Conservation (phyloP, 2,797 vertebrate genomes). For the Hybognathus amarus region DNA sequence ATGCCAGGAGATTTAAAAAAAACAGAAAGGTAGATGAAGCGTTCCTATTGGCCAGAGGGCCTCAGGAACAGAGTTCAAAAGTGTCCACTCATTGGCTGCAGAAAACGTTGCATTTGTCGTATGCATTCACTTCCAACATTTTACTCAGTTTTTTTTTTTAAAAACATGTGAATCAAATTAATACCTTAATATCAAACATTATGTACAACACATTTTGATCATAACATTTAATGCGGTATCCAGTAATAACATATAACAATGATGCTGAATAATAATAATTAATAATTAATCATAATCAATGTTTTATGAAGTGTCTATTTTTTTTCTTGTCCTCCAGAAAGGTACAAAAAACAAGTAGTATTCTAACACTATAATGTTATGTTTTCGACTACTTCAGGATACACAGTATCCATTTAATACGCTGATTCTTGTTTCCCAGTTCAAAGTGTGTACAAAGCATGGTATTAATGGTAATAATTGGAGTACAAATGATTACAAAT, state of each 20-base stretch:
- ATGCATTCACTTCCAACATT: slow-evolving; percentile 66
- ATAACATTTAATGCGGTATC: slow-evolving; percentile 67
- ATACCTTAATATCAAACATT: slow-evolving; percentile 99
- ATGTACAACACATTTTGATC: slow-evolving; percentile 93
- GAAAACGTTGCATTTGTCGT: slow-evolving; percentile 15
- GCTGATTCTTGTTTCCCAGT: slow-evolving; percentile 91
- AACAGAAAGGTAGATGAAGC: slow-evolving; percentile 67
- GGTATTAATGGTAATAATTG: slow-evolving; percentile 75
- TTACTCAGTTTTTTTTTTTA: slow-evolving; percentile 68
- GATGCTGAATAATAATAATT: slow-evolving; percentile 48
- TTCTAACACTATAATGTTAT: slow-evolving; percentile 93
- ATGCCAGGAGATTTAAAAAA: slow-evolving; percentile 56
- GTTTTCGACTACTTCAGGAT: slow-evolving; percentile 97
- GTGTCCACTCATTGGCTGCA: slow-evolving; percentile 34
- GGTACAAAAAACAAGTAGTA: slow-evolving; percentile 95
- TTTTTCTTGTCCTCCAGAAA: slow-evolving; percentile 91
- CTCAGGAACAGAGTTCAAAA: slow-evolving; percentile 65
- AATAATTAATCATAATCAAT: slow-evolving; percentile 25
- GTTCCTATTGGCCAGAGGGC: slow-evolving; percentile 63
- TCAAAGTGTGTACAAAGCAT: slow-evolving; percentile 83
- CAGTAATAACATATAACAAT: slow-evolving; percentile 61
- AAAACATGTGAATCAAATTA: slow-evolving; percentile 98
- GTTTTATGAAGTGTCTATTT: slow-evolving; percentile 65
- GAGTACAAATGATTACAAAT: slow-evolving; percentile 74
- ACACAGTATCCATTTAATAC: slow-evolving; percentile 98